Evolutionary conservation across 2,888 invertebrate genomes (phyloP).

Genomic region (Endomychus coccineus): DNA sequence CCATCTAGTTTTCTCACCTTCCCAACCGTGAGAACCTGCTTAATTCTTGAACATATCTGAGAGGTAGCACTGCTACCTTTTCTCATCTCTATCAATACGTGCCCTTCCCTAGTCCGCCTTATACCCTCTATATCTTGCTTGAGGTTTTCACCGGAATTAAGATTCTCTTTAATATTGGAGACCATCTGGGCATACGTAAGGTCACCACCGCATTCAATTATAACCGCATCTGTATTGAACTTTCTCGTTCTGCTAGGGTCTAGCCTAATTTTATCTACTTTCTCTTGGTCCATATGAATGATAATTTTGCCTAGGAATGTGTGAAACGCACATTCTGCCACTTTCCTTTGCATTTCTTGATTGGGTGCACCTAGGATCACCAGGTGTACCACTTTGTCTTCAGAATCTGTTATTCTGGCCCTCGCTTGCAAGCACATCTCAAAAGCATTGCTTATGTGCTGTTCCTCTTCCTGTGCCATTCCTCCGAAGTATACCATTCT

Average conservation of each 20-base stretch:
- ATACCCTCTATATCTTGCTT: not conserved
- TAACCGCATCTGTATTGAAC: not conserved
- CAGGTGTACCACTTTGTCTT: no score
- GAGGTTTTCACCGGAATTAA: not conserved
- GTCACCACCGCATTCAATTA: not conserved
- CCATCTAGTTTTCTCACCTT: no score
- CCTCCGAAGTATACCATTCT: no score
- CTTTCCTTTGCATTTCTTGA: no score
- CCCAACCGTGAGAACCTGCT: no score
- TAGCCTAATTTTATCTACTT: not conserved
- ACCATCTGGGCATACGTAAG: conserved; percentile 3
- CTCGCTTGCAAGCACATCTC: no score
- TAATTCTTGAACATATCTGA: no score
- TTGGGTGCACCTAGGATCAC: no score
- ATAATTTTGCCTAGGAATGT: not conserved
- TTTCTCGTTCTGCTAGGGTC: not conserved
- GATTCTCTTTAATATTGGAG: not conserved
- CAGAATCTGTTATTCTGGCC: no score
- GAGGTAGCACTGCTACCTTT: not conserved
- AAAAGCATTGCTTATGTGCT: no score
- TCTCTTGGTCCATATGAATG: no score
- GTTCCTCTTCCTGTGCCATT: no score
- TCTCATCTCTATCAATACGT: not conserved
- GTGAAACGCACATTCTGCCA: not conserved
- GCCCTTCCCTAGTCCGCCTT: conserved; percentile 1